Evolutionary conservation across 2,888 invertebrate genomes (phyloP), one percentile per base, ranked within the genome.

Genomic region (Leucozona laternaria): DNA sequence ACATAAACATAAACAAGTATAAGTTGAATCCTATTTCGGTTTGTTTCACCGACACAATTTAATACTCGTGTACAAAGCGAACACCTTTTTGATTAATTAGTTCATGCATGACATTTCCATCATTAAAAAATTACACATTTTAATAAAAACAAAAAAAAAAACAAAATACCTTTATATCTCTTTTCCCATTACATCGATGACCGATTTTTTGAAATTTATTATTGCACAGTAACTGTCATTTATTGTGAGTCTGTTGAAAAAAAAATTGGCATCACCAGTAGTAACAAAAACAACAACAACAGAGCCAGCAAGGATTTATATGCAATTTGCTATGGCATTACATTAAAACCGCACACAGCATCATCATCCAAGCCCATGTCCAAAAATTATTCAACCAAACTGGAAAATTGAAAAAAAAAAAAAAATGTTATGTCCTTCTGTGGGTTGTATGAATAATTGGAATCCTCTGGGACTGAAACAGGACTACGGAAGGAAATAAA

Each of bases 21-120:
- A 53, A 20, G 37, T 37, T 37, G 60, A 7, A 66, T 48, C 31
- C 48, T 66, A 66, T 66, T 66, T 66, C 31, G 66, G 28, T 48
- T 48, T 77, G 72, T 53, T 37, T 48, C 70, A 71, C 50, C 11
- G 34, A 31, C 13, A 66, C 45, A 66, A 20, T 66, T 48, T 82
- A 72, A 60, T 72, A 43, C 72, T 43, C 53, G 53, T 53, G 25
- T 53, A 68, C 50, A 68, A 68, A 53, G 60, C 40, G 73, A 58
- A 50, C 73, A 50, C 55, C 64, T 53, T 82, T 60, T 83, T 80
- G 84, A 84, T 84, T 84, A 84, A 84, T 84, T 80, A 80, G 76
- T 70, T 80, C 71, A 84, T 53, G 72, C 72, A 80, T 80, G 71
- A 71, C 75, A 84, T 62, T 79, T 73, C 48, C 31, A 73, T 83